Conservation (phyloP, 2,113 vertebrate genomes). For the Eurypyga helias region DNA sequence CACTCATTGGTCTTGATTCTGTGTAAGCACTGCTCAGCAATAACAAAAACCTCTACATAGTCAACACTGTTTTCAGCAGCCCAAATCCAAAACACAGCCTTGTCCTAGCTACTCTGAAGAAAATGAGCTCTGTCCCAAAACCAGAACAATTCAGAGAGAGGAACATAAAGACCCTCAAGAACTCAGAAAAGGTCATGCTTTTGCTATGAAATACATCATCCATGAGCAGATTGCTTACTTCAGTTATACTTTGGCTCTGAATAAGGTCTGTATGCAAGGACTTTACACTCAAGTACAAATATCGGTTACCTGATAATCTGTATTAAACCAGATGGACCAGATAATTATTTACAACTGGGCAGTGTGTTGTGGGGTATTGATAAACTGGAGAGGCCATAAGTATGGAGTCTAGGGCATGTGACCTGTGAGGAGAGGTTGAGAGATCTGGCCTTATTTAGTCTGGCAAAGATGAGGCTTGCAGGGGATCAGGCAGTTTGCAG, state of each 20-base stretch:
- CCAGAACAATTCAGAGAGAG: not conserved
- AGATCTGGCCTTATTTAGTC: rapidly evolving
- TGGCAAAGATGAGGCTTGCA: not conserved
- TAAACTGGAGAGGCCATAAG: not conserved
- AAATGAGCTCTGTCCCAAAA: too few relatives aligned
- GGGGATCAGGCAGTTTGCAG: not conserved
- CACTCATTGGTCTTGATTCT: too few relatives aligned
- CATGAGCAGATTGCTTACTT: not conserved
- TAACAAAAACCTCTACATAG: too few relatives aligned
- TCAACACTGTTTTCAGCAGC: too few relatives aligned
- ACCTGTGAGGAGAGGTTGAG: not conserved
- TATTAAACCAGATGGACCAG: not conserved
- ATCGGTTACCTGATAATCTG: not conserved
- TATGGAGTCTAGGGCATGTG: not conserved
- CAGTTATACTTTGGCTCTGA: not conserved
- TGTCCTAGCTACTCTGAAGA: too few relatives aligned
- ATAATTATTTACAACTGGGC: not conserved
- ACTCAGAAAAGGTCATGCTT: not conserved
- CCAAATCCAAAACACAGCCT: too few relatives aligned
- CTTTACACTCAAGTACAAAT: not conserved
- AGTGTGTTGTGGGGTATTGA: not conserved
- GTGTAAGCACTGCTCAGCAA: too few relatives aligned
- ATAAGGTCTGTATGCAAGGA: not conserved
- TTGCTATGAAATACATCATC: not conserved
- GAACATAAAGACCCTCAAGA: not conserved